These are phyloP conservation scores for Uria aalge DNA, from an alignment of 2,113 vertebrate genomes.

Conservation along the genomic window DNA sequence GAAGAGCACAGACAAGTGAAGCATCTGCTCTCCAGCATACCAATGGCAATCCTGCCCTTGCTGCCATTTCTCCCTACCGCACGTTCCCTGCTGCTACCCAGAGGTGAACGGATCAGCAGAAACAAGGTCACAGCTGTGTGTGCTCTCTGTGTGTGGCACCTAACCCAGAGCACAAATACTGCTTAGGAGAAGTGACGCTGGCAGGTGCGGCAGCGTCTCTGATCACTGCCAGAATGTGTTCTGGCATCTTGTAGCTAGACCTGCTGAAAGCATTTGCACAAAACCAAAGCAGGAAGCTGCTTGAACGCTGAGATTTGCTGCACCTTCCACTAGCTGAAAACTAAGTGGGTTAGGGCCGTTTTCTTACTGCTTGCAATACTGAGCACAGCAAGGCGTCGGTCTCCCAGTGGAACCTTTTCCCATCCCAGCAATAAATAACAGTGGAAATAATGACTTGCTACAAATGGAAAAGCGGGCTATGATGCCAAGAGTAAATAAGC, in stretches of 20 bases:
- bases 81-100: neutral
- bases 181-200: neutral
- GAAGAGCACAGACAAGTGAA: neutral
- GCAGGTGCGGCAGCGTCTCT: neutral
- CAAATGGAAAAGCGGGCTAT: constrained; percentile 17
- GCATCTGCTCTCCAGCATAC: neutral
- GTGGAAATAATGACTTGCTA: constrained; percentile 14
- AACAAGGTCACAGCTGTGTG: constrained; percentile 9
- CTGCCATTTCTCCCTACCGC: neutral
- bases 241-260: neutral
- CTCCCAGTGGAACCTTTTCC: neutral
- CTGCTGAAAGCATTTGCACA: neutral
- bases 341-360: neutral
- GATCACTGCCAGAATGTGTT: neutral
- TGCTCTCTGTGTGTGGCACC: neutral
- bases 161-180: neutral
- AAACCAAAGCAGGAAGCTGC: neutral
- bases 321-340: neutral
- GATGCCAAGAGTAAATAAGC: neutral
- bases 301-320: neutral
- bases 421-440: neutral
- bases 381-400: neutral
- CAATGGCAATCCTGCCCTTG: neutral
- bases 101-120: neutral
- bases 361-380: neutral